Evolutionary conservation across 1,140 invertebrate genomes (phyloP).

Genomic region (Anoplolepis gracilipes): DNA sequence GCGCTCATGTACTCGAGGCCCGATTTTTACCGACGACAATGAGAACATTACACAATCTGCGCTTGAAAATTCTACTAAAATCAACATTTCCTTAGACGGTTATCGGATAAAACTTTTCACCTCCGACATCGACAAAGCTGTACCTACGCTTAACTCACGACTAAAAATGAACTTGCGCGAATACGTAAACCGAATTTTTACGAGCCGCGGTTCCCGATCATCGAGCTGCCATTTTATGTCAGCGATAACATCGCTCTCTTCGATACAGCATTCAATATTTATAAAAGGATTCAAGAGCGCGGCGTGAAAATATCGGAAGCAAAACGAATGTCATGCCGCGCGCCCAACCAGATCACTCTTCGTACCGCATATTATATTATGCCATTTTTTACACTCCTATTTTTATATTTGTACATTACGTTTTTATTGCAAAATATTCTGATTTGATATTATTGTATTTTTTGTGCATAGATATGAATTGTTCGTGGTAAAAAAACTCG

Average conservation of each 20-base stretch:
- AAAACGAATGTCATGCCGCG: background rate
- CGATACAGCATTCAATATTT: slow-evolving; percentile 65
- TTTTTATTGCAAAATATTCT: slow-evolving; percentile 44
- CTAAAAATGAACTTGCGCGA: slow-evolving; percentile 62
- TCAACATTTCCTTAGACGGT: slow-evolving; percentile 59
- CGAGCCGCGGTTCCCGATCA: slow-evolving; percentile 23
- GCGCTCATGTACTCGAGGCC: slow-evolving; percentile 4
- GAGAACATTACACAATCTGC: slow-evolving; percentile 40
- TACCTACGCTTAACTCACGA: slow-evolving; percentile 42
- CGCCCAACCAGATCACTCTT: background rate
- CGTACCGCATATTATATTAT: slow-evolving; percentile 38
- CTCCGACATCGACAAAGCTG: slow-evolving; percentile 11
- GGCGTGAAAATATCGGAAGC: slow-evolving; percentile 41
- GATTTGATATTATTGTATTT: slow-evolving; percentile 6
- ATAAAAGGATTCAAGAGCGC: slow-evolving; percentile 56
- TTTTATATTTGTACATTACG: slow-evolving; percentile 53
- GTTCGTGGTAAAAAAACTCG: background rate
- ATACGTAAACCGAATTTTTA: slow-evolving; percentile 63
- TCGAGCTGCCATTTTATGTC: slow-evolving; percentile 60
- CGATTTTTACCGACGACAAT: slow-evolving; percentile 41
- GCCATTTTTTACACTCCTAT: slow-evolving; percentile 30
- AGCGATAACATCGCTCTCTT: slow-evolving; percentile 56
- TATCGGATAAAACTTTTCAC: slow-evolving; percentile 49
- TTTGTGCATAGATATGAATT: background rate
- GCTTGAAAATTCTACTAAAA: slow-evolving; percentile 59